Evolutionary conservation across 2,113 vertebrate genomes (phyloP), one percentile per base, ranked within the genome.

Genomic region (Myiagra hebetior): DNA sequence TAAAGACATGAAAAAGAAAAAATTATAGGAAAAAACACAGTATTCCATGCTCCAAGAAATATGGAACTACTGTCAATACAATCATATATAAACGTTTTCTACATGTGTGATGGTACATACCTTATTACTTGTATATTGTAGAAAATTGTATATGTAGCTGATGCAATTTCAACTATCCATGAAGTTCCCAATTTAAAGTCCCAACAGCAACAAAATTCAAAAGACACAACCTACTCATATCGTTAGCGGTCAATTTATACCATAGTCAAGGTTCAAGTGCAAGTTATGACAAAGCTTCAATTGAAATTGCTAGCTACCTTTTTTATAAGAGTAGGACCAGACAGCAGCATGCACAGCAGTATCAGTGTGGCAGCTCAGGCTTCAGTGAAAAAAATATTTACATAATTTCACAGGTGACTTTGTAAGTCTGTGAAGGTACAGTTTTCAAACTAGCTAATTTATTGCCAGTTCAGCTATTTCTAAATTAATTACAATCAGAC

Each of bases 401-500:
- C 30, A 33, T 62, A 64, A 79, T 55, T 91, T 94, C 55, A n/a
- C 41, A 65, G 57, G 57, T 69, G 26, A 92, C 67, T 87, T 87
- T 80, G 63, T 37, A 90, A 73, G 59, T 31, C 60, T 91, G 15
- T 62, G 76, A 93, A 92, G 41, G 6, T 17, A 65, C 12, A 55
- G 28, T 63, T 76, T 88, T 73, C 57, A 74, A 50, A 62, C 33
- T 35, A 73, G 15, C 8, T 82, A 70, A 11, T 52, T 89, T 87
- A 85, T 87, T 85, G 85, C 60, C 63, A 67, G 35, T 68, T 95
- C 88, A 93, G 72, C 52, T 91, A 55, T 90, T 90, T 88, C 46
- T 80, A 67, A 77, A 91, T 80, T 42, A 86, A 95, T 92, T 92
- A 63, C 55, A 63, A 57, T 84, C 59, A 67, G n/a, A 70, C 41